phyloP scores from a whole-genome alignment of 1,140 invertebrate genomes.

The Drosophila lacteicornis region DNA sequence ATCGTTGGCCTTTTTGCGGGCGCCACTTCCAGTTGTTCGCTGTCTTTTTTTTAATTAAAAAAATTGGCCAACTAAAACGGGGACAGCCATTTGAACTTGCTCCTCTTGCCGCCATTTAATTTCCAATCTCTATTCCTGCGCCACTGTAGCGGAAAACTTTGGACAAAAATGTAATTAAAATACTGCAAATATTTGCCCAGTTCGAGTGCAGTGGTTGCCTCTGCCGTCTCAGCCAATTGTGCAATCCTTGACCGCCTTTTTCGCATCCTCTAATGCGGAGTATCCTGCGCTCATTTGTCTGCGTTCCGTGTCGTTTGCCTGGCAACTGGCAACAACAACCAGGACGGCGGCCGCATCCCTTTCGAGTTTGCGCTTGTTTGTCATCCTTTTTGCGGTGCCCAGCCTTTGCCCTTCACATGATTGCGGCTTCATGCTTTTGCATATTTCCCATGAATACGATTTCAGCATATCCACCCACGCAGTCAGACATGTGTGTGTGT shows the following conservation, averaged over 20 bases:
- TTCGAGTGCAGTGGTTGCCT: constrained; percentile 36
- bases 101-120: constrained; percentile 48
- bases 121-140: constrained; percentile 38
- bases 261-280: constrained; percentile 23
- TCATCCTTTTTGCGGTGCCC: constrained; percentile 61
- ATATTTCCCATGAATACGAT: constrained; percentile 62
- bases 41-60: constrained; percentile 68
- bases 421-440: constrained; percentile 64
- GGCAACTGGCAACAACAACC: constrained; percentile 16
- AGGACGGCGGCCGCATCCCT: constrained; percentile 50
- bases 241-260: constrained; percentile 46
- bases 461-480: constrained; percentile 18
- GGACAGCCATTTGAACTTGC: constrained; percentile 59
- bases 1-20: constrained; percentile 55
- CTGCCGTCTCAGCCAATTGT: constrained; percentile 22
- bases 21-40: constrained; percentile 19
- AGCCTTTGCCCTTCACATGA: constrained; percentile 47
- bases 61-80: constrained; percentile 54
- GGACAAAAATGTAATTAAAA: constrained; percentile 55
- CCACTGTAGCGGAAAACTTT: constrained; percentile 21
- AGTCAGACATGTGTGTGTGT: background rate
- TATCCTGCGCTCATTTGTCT: constrained; percentile 43
- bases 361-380: constrained; percentile 60
- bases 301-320: constrained; percentile 44
- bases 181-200: constrained; percentile 49